Base-by-base conservation (phyloP, 1,140 invertebrate genomes). In the Ctenoplectra terminalis region DNA sequence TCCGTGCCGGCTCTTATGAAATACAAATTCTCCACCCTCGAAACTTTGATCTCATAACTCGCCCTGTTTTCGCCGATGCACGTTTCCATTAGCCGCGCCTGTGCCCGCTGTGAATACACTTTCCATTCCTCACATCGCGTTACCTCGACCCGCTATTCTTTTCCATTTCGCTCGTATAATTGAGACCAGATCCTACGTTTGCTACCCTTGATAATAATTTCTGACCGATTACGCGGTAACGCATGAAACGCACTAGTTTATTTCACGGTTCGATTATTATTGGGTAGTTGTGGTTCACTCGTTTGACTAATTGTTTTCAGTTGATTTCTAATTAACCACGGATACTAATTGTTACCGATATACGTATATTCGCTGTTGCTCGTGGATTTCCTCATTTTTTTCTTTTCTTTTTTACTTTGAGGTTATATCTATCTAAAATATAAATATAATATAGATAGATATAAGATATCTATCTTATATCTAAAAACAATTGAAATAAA, bases 81-180 rank as follows among this genome's bases (percentile, higher is more conserved):
- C 31, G 17, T 52, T 34, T 52, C 67, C 46, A 70, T 52, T 70
- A 70, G 1, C 46, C 29, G 46, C 9, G 20, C 20, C 17, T 15
- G 31, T 34, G 20, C 20, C 29, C 48, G 31, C 6, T 13, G 46
- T 0, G 20, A 29, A 70, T 50, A 52, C 48, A 70, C 67, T 37
- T 70, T 52, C 15, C 46, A 34, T 52, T 52, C 20, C 67, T 31
- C 46, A 4, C 31, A 11, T 20, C 29, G 20, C 29, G 0, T 13
- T 17, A 11, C 8, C 29, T n/a, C n/a, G n/a, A n/a, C n/a, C n/a
- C n/a, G n/a, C n/a, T 70, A n/a, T 70, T 67, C 64, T 48, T 67
- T 48, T 2, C 40, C 17, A 67, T 48, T 67, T 67, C 26, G 2
- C 4, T n/a, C 13, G 31, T 23, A 52, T 37, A 64, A 64, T 40